Percentiles rank a stretch among this genome's conserved stretches.
Conservation (phyloP, 2,797 vertebrate species). For the Syncerus caffer region DNA sequence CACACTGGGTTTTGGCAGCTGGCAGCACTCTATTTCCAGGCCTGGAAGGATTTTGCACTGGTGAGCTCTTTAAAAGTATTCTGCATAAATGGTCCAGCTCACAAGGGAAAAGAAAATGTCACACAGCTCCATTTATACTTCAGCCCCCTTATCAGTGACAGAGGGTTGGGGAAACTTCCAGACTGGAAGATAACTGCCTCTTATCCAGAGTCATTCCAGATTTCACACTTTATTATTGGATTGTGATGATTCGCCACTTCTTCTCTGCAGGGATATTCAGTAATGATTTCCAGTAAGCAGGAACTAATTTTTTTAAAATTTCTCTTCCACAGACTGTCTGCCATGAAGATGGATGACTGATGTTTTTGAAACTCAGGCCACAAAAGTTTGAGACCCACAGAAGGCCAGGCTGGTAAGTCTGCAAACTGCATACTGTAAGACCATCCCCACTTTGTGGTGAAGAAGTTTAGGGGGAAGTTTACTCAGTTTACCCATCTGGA, state of each 20-base stretch:
- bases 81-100: neutral
- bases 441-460: neutral
- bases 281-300: neutral
- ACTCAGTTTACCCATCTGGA: neutral
- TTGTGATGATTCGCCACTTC: neutral
- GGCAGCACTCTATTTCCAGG: neutral
- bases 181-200: neutral
- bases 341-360: neutral
- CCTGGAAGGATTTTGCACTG: fast-evolving
- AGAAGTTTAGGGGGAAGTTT: neutral
- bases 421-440: neutral
- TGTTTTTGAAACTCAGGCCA: neutral
- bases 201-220: neutral
- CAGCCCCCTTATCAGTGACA: neutral
- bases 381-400: neutral
- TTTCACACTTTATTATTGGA: neutral
- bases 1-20: neutral
- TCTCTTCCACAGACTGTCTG: neutral
- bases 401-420: neutral
- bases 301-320: neutral
- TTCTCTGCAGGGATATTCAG: neutral
- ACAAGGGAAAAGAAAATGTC: neutral
- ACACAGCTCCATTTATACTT: neutral
- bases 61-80: neutral
- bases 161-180: neutral